phyloP scores from a whole-genome alignment of 1,140 invertebrate genomes.

The Eumeta japonica region DNA sequence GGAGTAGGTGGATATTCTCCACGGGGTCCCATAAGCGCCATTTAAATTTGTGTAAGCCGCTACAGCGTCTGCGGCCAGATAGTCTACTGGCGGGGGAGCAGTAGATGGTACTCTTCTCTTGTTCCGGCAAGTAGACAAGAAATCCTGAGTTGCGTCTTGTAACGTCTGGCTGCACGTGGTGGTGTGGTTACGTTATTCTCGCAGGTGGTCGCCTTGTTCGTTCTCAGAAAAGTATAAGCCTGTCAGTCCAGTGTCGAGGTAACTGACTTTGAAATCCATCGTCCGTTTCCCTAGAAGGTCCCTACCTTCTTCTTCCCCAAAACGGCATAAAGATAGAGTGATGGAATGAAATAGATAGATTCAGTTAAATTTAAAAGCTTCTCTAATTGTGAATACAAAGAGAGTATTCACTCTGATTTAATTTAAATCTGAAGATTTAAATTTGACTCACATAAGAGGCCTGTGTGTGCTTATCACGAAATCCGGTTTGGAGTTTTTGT shows the following conservation, averaged over 20 bases:
- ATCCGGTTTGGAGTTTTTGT: constrained; percentile 99
- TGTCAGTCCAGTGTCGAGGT: constrained; percentile 87
- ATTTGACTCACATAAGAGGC: constrained; percentile 84
- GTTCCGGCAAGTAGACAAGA: constrained; percentile 86
- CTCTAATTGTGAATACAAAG: too few relatives aligned
- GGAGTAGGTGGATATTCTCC: constrained; percentile 56
- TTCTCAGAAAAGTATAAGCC: constrained; percentile 86
- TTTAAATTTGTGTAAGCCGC: constrained; percentile 82
- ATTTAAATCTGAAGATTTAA: too few relatives aligned
- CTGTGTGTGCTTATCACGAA: constrained; percentile 97
- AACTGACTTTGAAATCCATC: constrained; percentile 98
- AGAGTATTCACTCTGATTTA: too few relatives aligned
- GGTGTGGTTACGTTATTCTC: constrained; percentile 62
- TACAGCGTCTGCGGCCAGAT: constrained; percentile 62
- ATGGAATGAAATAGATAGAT: too few relatives aligned
- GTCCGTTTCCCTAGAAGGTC: constrained; percentile 94
- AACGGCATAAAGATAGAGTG: constrained; percentile 22
- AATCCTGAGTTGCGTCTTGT: constrained; percentile 92
- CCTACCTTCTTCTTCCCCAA: constrained; percentile 95
- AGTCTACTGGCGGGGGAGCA: constrained; percentile 48
- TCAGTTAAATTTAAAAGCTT: not conserved
- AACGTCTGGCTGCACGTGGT: constrained; percentile 78
- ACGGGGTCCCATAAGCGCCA: constrained; percentile 72
- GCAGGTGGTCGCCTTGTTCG: constrained; percentile 72
- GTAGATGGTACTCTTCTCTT: constrained; percentile 76